phyloP scores from a whole-genome alignment of 2,113 vertebrate genomes.

The Takifugu flavidus region DNA sequence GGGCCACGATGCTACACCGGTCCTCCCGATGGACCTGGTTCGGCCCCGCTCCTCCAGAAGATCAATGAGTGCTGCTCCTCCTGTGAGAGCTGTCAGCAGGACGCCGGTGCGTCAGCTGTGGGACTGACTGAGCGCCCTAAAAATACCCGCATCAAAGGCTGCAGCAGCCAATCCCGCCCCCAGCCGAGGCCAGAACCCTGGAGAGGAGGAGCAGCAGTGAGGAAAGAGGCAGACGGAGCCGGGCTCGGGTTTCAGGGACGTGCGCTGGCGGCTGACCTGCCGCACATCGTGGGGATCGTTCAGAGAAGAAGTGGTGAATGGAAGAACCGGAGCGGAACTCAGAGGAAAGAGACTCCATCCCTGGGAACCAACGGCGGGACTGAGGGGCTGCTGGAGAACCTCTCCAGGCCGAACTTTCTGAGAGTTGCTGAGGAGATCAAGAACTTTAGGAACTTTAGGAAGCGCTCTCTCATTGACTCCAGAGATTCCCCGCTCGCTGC shows the following conservation, averaged over 20 bases:
- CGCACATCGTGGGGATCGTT: neutral
- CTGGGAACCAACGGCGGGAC: neutral
- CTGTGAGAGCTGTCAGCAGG: constrained; percentile 1
- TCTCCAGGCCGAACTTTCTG: neutral
- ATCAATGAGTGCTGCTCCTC: neutral
- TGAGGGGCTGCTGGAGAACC: constrained; percentile 36
- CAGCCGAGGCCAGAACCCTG: constrained; percentile 66
- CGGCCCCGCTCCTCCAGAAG: too few species aligned
- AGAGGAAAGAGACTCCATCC: constrained; percentile 25
- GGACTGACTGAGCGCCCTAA: constrained; percentile 56
- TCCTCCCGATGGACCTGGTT: too few species aligned
- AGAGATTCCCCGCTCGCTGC: neutral
- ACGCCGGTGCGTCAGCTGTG: constrained; percentile 3
- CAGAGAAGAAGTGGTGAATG: constrained; percentile 34
- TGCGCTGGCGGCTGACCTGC: constrained; percentile 39
- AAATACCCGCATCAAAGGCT: constrained; percentile 58
- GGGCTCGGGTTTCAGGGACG: constrained; percentile 64
- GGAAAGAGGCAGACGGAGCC: constrained; percentile 24
- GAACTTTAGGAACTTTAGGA: neutral
- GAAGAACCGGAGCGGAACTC: constrained; percentile 32
- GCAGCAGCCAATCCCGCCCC: constrained; percentile 9
- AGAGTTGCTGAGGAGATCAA: constrained; percentile 15
- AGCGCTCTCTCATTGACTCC: neutral
- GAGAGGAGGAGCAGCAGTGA: constrained; percentile 68
- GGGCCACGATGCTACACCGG: too few species aligned